Conservation (phyloP, 2,113 vertebrate species). For the Actinemys pallida region DNA sequence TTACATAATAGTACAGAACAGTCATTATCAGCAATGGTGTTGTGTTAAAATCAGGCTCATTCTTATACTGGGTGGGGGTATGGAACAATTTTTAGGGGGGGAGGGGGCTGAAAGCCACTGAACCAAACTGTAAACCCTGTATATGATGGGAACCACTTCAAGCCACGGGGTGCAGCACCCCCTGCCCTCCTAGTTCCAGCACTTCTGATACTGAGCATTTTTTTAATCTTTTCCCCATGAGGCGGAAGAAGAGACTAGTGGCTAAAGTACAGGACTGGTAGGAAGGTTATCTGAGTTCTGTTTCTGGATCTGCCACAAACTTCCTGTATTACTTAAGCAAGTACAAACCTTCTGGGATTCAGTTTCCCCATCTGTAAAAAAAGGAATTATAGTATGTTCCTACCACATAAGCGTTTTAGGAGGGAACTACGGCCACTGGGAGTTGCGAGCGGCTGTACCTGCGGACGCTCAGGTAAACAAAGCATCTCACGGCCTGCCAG, state of each 20-base stretch:
- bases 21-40: not conserved
- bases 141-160: too few relatives aligned
- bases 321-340: not conserved
- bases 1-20: not conserved
- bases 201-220: not conserved
- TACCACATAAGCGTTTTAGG: not conserved
- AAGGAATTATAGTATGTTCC: not conserved
- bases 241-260: not conserved
- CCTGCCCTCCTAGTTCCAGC: too few relatives aligned
- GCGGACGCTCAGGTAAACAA: too few relatives aligned
- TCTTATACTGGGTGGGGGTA: not conserved
- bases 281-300: not conserved
- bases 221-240: not conserved
- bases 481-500: too few relatives aligned
- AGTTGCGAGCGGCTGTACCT: too few relatives aligned
- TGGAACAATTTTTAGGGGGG: too few relatives aligned
- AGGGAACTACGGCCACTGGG: too few relatives aligned
- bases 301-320: not conserved
- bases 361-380: not conserved
- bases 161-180: too few relatives aligned
- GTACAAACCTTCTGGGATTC: not conserved
- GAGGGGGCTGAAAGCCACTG: too few relatives aligned
- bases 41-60: fast-evolving
- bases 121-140: too few relatives aligned
- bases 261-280: not conserved